Evolutionary conservation across 2,113 vertebrate genomes (phyloP).

Genomic region (Ellobius talpinus): DNA sequence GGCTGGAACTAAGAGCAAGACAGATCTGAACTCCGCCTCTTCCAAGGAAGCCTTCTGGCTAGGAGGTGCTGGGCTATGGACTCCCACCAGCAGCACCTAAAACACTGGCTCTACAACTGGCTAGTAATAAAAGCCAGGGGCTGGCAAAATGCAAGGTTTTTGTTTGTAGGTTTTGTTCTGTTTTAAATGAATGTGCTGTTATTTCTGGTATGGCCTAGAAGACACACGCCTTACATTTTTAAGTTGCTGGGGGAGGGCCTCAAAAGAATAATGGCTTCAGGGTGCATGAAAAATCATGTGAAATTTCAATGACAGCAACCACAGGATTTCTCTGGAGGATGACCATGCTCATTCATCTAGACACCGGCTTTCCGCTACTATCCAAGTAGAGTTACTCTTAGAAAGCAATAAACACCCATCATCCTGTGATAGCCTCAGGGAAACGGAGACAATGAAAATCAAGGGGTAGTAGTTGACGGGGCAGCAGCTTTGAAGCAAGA

Average conservation of each 20-base stretch:
- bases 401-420: background rate
- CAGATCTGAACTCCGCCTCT: background rate
- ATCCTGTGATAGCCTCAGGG: background rate
- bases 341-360: too few species aligned
- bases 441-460: background rate
- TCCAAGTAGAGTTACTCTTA: background rate
- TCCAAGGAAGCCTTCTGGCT: background rate
- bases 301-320: conserved; percentile 7
- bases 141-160: background rate
- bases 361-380: too few species aligned
- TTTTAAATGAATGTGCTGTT: background rate
- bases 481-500: background rate
- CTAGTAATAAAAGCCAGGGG: background rate
- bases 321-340: background rate
- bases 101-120: background rate
- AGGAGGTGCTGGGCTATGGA: background rate
- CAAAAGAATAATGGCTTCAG: background rate
- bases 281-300: background rate
- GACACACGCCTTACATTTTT: background rate
- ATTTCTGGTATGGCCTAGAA: background rate
- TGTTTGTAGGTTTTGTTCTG: background rate
- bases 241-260: background rate
- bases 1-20: conserved; percentile 5
- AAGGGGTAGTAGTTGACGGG: background rate
- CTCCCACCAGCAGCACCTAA: background rate